Evolutionary conservation across 2,113 vertebrate genomes (phyloP).

Genomic region (Rhinogobius similis): DNA sequence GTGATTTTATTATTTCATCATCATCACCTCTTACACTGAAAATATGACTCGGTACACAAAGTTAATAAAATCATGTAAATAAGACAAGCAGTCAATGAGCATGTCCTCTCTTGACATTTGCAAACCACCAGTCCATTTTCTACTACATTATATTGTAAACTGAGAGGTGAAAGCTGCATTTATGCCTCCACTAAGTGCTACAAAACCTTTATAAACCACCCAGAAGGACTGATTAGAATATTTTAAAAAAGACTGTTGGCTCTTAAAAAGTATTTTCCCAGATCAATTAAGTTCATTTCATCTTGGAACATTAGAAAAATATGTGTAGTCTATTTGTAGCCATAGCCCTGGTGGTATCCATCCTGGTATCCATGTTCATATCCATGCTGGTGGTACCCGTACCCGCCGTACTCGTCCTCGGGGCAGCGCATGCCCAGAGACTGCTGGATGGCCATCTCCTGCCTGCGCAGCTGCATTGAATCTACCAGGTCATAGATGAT

Average conservation of each 20-base stretch:
- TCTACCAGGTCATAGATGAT: slow-evolving; percentile 97
- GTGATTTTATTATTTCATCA: slow-evolving; percentile 53
- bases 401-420: slow-evolving; percentile 94
- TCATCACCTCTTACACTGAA: slow-evolving; percentile 29
- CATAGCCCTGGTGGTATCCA: slow-evolving; percentile 92
- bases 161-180: slow-evolving; percentile 34
- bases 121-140: neutral
- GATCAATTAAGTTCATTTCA: neutral
- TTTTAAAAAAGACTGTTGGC: neutral
- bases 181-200: slow-evolving; percentile 58
- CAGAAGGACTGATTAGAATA: slow-evolving; percentile 10
- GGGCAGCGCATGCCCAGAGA: slow-evolving; percentile 97
- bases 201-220: slow-evolving; percentile 36
- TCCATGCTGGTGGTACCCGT: slow-evolving; percentile 93
- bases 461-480: slow-evolving; percentile 97
- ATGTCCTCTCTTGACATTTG: slow-evolving; percentile 2
- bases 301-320: neutral
- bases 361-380: slow-evolving; percentile 95
- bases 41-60: neutral
- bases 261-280: neutral
- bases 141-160: slow-evolving; percentile 7
- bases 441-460: slow-evolving; percentile 99
- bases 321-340: slow-evolving; percentile 78
- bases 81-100: neutral
- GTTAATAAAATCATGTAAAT: neutral